A percentile compares a stretch with the other conserved stretches of the same genome.
Evolutionary conservation across 1,140 invertebrate genomes (phyloP).

Genomic region (Anastatus disparis): DNA sequence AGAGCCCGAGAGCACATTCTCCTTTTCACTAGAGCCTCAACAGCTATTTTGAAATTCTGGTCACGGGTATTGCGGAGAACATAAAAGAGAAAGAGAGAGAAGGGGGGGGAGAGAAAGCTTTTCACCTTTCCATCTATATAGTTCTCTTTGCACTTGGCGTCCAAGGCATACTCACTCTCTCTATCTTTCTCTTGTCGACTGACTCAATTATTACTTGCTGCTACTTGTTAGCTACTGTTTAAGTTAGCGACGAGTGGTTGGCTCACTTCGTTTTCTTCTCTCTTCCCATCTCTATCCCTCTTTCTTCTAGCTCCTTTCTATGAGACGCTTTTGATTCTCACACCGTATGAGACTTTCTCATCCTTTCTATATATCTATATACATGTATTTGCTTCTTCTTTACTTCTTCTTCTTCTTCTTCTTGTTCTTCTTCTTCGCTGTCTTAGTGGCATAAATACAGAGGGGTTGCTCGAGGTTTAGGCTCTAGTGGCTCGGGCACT

Average conservation of each 20-base stretch:
- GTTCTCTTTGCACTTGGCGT: constrained; percentile 3
- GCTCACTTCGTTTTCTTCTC: constrained; percentile 23
- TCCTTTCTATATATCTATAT: too few relatives aligned
- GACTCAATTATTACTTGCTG: constrained; percentile 59
- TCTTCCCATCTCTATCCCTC: neutral
- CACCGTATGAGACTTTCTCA: too few relatives aligned
- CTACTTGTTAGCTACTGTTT: constrained; percentile 56
- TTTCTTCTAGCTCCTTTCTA: neutral
- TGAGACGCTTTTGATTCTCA: constrained; percentile 11
- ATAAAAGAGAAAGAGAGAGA: neutral
- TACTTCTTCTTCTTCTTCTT: too few relatives aligned
- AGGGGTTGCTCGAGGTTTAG: too few relatives aligned
- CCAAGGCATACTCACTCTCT: constrained; percentile 48
- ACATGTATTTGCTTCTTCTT: too few relatives aligned
- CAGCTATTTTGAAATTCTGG: constrained; percentile 54
- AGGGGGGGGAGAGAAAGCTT: neutral
- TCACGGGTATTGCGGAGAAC: constrained; percentile 40
- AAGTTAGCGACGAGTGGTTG: constrained; percentile 46
- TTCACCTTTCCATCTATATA: constrained; percentile 35
- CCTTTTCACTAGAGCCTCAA: too few relatives aligned
- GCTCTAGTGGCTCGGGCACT: too few relatives aligned
- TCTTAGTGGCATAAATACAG: too few relatives aligned
- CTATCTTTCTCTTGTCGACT: too few relatives aligned
- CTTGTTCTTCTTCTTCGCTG: too few relatives aligned
- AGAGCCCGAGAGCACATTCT: too few relatives aligned